These are phyloP conservation scores for Manis crassicaudata DNA, from an alignment of 2,797 vertebrate genomes.

Conservation along the genomic window DNA sequence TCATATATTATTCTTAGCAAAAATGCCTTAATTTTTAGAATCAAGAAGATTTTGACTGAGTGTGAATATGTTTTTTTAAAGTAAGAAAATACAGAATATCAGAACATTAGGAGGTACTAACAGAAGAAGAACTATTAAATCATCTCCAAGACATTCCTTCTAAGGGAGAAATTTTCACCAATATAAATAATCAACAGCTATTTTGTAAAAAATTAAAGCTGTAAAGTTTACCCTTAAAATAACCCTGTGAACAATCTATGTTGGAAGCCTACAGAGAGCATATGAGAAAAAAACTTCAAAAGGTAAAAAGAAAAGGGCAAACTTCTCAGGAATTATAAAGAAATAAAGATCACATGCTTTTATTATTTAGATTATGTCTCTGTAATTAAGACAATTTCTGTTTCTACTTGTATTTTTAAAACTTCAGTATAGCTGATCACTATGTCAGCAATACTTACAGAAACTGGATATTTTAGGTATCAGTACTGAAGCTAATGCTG, in stretches of 20 bases:
- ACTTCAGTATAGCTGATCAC: not conserved
- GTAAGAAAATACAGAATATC: not conserved
- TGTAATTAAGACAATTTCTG: not conserved
- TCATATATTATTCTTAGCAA: conserved; percentile 59
- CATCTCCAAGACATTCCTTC: not conserved
- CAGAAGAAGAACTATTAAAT: not conserved
- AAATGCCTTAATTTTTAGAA: conserved; percentile 66
- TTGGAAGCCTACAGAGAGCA: not conserved
- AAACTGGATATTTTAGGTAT: not conserved
- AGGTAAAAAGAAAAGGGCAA: not conserved
- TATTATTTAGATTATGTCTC: not conserved
- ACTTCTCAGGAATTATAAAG: not conserved
- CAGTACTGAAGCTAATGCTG: not conserved
- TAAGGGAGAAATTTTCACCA: not conserved
- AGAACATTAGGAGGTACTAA: not conserved
- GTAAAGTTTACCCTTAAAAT: conserved; percentile 9
- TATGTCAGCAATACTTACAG: conserved; percentile 18
- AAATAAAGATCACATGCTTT: not conserved
- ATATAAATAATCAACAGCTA: not conserved
- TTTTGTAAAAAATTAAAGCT: conserved; percentile 31
- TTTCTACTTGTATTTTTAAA: conserved; percentile 5
- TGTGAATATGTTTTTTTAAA: not conserved
- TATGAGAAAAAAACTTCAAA: not conserved
- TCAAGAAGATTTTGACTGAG: not conserved
- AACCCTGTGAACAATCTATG: not conserved